Percentiles rank a stretch among this genome's conserved stretches.
Evolutionary conservation across 2,113 vertebrate species (phyloP).

Genomic region (Poecile atricapillus): DNA sequence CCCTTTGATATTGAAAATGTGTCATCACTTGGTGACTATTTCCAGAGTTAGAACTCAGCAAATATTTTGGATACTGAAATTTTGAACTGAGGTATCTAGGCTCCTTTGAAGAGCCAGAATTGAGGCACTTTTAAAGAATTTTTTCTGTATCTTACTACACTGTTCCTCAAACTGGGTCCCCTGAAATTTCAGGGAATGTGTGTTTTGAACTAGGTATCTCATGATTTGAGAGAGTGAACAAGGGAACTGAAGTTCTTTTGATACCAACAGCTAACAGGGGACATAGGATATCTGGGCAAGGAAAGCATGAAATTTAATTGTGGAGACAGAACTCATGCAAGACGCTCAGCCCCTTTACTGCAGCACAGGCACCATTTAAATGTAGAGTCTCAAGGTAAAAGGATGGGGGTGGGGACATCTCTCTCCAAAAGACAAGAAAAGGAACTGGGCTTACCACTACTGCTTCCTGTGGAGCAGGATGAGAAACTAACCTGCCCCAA

Average conservation of each 20-base stretch:
- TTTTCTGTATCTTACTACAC: not conserved
- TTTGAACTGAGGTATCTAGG: not conserved
- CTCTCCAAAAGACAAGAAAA: not conserved
- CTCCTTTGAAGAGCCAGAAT: not conserved
- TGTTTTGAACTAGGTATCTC: not conserved
- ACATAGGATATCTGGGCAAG: not conserved
- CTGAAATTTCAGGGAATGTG: not conserved
- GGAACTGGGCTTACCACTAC: not conserved
- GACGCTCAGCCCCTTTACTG: not conserved
- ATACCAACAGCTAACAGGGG: not conserved
- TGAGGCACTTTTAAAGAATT: not conserved
- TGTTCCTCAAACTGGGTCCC: not conserved
- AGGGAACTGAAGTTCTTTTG: not conserved
- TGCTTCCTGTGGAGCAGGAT: not conserved
- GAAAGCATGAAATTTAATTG: not conserved
- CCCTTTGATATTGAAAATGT: not conserved
- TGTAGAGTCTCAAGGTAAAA: not conserved
- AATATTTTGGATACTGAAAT: not conserved
- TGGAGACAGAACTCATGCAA: not conserved
- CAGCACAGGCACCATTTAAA: not conserved
- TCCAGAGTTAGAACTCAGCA: not conserved
- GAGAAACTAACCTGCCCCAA: not conserved
- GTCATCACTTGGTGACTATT: not conserved
- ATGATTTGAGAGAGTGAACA: not conserved
- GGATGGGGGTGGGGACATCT: not conserved